phyloP scores from a whole-genome alignment of 2,113 vertebrate genomes.

The Numida meleagris region DNA sequence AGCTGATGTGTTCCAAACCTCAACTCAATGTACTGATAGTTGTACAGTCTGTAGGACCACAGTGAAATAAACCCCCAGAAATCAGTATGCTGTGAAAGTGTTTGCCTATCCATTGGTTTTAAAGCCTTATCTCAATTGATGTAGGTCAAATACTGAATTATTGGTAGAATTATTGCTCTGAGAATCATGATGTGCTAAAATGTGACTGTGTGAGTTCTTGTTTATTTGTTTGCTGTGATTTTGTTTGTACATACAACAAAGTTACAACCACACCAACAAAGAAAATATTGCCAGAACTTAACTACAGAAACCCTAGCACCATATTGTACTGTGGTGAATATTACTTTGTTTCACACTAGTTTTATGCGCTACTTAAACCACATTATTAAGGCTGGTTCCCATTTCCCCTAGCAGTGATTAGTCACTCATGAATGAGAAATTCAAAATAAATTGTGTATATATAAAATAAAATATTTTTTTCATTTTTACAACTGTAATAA shows the following conservation, averaged over 20 bases:
- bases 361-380: slow-evolving; percentile 57
- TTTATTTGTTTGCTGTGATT: background rate
- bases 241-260: background rate
- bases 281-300: slow-evolving; percentile 27
- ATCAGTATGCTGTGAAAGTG: background rate
- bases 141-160: background rate
- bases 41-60: no score
- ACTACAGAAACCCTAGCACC: slow-evolving; percentile 13
- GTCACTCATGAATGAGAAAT: slow-evolving; percentile 50
- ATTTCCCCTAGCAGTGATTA: slow-evolving; percentile 52
- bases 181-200: background rate
- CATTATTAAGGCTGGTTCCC: slow-evolving; percentile 37
- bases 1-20: background rate
- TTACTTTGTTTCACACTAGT: slow-evolving; percentile 1
- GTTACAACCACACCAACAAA: background rate
- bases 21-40: rapidly evolving
- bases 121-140: background rate
- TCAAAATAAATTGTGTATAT: slow-evolving; percentile 44
- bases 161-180: background rate
- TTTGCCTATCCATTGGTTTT: background rate
- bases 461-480: slow-evolving; percentile 36
- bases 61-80: background rate
- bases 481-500: slow-evolving; percentile 50
- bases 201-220: background rate
- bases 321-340: slow-evolving; percentile 1